Base-by-base conservation (phyloP, 2,888 invertebrate genomes). In the Apomyelois bistriatella region DNA sequence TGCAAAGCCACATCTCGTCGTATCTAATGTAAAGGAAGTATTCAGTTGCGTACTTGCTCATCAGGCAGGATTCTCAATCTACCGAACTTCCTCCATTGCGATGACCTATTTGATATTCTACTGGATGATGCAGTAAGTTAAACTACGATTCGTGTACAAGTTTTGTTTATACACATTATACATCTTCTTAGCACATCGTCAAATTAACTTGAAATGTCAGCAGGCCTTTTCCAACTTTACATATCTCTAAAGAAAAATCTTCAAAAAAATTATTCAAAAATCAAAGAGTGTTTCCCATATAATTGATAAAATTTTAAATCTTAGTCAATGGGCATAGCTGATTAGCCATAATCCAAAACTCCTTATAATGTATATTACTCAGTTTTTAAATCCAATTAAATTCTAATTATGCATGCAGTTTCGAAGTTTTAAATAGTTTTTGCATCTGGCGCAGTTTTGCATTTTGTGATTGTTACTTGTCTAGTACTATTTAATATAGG, bases 1-100 rank as follows among this genome's bases (percentile, higher is more conserved):
- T 46, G 46, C 46, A 15, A 46, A 46, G 32, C 46, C 46, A 32
- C 46, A 46, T 46, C 46, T 32, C 46, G 32, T 46, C 46, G 46
- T 46, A 46, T 46, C 46, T 46, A 46, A 46, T 46, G 46, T 32
- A 32, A 46, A 46, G 46, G 66, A 75, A 72, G 72, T 76, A 70
- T 76, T 68, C 69, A 72, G 75, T 69, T 72, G 66, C 70, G 67
- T 70, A 69, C 43, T 38, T 63, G 65, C 74, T 77, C 77, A 76
- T 79, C 75, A 76, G 57, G 61, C 65, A 68, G 71, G 74, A 73
- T 73, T 79, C 72, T 74, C 79, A 77, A 84, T 81, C 76, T 71
- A 74, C 65, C 70, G 72, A 85, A 86, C 81, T 86, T 86, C 74
- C 70, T 66, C 80, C 59, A 68, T 59, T 70, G 7, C 6, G 8